Conservation (phyloP, 2,797 vertebrate genomes). For the Notolabrus celidotus region DNA sequence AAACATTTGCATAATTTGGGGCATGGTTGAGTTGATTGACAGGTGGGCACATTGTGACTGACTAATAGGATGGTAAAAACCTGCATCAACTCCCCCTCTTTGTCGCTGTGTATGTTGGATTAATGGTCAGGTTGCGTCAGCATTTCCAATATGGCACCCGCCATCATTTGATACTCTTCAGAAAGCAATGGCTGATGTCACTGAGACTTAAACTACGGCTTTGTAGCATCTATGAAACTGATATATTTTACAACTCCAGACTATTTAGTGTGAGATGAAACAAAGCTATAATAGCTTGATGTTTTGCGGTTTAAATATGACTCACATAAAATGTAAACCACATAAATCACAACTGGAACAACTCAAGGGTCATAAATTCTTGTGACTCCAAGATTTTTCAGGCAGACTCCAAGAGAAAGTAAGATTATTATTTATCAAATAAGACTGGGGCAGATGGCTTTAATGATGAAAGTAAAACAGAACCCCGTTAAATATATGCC, state of each 20-base stretch:
- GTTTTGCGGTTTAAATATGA: conserved; percentile 20
- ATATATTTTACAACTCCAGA: background rate
- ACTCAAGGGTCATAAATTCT: conserved; percentile 5
- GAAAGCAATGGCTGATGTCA: too few species aligned
- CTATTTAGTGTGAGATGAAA: conserved; percentile 21
- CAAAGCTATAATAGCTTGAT: conserved; percentile 3
- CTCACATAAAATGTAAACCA: background rate
- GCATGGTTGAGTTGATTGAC: too few species aligned
- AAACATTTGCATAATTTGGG: too few species aligned
- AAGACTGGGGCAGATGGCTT: conserved; percentile 6
- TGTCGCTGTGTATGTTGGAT: too few species aligned
- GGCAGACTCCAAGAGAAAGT: background rate
- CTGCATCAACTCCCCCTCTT: too few species aligned
- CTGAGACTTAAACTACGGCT: conserved; percentile 1
- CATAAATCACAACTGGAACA: conserved; percentile 29
- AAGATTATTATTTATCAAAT: conserved; percentile 1
- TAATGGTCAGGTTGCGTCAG: too few species aligned
- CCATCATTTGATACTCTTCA: too few species aligned
- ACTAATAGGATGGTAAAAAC: too few species aligned
- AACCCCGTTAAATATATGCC: background rate
- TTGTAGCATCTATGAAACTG: background rate
- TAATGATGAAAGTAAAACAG: background rate
- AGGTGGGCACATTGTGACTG: too few species aligned
- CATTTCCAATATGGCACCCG: too few species aligned
- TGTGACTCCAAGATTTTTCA: background rate